Evolutionary conservation across 1,140 invertebrate species (phyloP).

Genomic region (Lepidostoma basale): DNA sequence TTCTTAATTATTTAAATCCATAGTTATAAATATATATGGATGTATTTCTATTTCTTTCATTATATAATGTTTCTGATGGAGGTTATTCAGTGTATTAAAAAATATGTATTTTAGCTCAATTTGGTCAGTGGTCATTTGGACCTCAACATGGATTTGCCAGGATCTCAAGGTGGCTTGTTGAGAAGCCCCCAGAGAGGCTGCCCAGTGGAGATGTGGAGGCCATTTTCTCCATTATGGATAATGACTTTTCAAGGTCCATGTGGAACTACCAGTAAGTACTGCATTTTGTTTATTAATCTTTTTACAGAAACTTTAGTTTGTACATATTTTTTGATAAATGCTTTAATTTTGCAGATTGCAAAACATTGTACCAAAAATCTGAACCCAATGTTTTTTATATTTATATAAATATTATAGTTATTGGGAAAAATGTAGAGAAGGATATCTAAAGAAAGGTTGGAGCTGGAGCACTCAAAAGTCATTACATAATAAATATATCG

Average conservation of each 20-base stretch:
- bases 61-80: slow-evolving; percentile 5
- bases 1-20: no score
- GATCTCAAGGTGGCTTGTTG: slow-evolving; percentile 87
- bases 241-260: slow-evolving; percentile 89
- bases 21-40: no score
- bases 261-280: slow-evolving; percentile 86
- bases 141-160: slow-evolving; percentile 95
- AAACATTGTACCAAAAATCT: background rate
- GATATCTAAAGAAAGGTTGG: no score
- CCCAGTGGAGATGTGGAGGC: slow-evolving; percentile 90
- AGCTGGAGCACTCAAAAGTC: no score
- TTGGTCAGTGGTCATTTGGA: slow-evolving; percentile 90
- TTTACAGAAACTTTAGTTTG: background rate
- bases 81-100: background rate
- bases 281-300: background rate
- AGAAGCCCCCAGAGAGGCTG: slow-evolving; percentile 83
- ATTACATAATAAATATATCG: no score
- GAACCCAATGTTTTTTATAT: background rate
- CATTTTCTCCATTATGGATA: slow-evolving; percentile 89
- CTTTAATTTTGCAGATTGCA: background rate
- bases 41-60: background rate
- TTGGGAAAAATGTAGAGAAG: background rate
- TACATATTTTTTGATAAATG: background rate
- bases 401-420: background rate
- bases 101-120: slow-evolving; percentile 81